Evolutionary conservation across 1,140 invertebrate species (phyloP), one percentile per base, ranked within the genome.

Genomic region (Zaprionus taronus): DNA sequence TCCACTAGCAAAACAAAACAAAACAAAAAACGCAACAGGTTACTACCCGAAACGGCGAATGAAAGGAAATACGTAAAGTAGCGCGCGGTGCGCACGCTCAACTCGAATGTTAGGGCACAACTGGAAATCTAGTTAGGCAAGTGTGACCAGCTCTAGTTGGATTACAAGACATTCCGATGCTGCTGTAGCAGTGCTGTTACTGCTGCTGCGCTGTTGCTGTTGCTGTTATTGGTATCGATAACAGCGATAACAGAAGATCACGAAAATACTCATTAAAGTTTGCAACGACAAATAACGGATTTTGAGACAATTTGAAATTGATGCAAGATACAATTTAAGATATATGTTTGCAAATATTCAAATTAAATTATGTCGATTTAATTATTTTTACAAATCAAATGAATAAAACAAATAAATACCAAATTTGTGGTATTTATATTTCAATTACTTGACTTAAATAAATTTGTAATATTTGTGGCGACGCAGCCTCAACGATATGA

Each of bases 21-120:
- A 77, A 72, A 70, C 65, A 41, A 28, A 68, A 65, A 76, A 61
- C 62, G 73, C 73, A 76, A 76, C 73, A 76, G 58, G 68, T 76
- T 76, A 38, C 62, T 55, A 55, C 44, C 38, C 41, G 22, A 68
- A 38, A 63, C 53, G 31, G 22, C 49, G 63, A 28, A 41, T 7
- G 38, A 22, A 36, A 28, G 14, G 17, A 41, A 34, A 64, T 14
- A 6, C 15, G 15, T 36, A 22, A 56, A 11, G 41, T 6, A 11
- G 34, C 66, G 58, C 44, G 34, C 31, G 41, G 0, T 71, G 55
- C 72, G 55, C 67, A 63, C 72, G 56, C 72, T 64, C 72, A 60
- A 64, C 60, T 71, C 67, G 68, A 58, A 57, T 58, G 55, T 71
- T 55, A 61, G 67, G 64, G 67, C 63, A 64, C 67, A 63, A 75